phyloP scores from a whole-genome alignment of 1,140 invertebrate genomes.

The Trichogramma pretiosum region DNA sequence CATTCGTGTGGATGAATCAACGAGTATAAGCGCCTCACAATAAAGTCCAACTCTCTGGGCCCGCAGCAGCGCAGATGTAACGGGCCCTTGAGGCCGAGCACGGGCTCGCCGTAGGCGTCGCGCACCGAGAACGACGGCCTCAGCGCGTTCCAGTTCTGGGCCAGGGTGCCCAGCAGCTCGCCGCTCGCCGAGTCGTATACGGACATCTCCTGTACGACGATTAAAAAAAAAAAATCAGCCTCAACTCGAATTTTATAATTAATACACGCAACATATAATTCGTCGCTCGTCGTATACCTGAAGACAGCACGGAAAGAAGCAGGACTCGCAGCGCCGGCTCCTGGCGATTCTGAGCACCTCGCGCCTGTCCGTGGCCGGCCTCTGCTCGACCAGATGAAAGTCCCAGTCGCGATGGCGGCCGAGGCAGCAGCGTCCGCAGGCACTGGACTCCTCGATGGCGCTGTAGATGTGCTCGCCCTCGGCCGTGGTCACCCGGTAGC shows the following conservation, averaged over 20 bases:
- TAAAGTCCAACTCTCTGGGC: background rate
- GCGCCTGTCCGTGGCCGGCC: slow-evolving; percentile 49
- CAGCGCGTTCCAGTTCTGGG: slow-evolving; percentile 78
- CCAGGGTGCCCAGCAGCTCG: slow-evolving; percentile 64
- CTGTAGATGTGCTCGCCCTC: slow-evolving; percentile 56
- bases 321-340: slow-evolving; percentile 45
- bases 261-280: background rate
- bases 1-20: no score
- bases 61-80: slow-evolving; percentile 77
- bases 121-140: slow-evolving; percentile 71
- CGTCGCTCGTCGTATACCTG: slow-evolving; percentile 43
- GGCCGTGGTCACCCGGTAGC: slow-evolving; percentile 23
- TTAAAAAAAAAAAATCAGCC: background rate
- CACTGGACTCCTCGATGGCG: slow-evolving; percentile 75
- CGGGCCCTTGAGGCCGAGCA: slow-evolving; percentile 77
- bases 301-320: slow-evolving; percentile 54
- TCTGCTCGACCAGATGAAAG: slow-evolving; percentile 75
- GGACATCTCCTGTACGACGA: slow-evolving; percentile 19
- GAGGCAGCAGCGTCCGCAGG: slow-evolving; percentile 68
- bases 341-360: slow-evolving; percentile 57
- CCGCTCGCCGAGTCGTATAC: slow-evolving; percentile 42
- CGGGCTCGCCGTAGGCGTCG: slow-evolving; percentile 64
- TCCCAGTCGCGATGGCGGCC: slow-evolving; percentile 72
- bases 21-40: background rate
- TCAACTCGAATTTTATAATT: no score